Evolutionary conservation across 2,888 invertebrate genomes (phyloP), one percentile per base, ranked within the genome.

Genomic region (Torymus aiolomorphi): DNA sequence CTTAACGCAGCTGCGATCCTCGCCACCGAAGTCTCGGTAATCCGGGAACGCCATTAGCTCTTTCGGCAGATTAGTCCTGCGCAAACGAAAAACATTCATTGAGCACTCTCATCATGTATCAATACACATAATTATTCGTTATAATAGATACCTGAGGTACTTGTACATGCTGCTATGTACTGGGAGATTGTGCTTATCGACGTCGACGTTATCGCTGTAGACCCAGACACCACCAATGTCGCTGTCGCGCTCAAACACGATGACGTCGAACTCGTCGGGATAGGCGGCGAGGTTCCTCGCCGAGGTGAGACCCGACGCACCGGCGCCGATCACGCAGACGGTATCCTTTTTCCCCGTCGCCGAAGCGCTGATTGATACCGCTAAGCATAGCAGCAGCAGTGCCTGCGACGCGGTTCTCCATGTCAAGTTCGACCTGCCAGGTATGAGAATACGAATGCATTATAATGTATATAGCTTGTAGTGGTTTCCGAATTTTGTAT

Each of bases 111-210:
- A 66, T 63, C 51, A 66, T 56, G 2, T 31, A 65, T n/a, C 1
- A 20, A 20, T 20, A 20, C n/a, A 2, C 14, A 24, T 13, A 13
- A 70, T 16, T 12, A 42, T 8, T 18, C 16, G 8, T 11, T 8
- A 18, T 10, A n/a, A 63, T n/a, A 10, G 1, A 13, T 5, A 72
- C 95, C 92, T 92, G 59, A 97, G 91, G 86, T 94, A 93, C 87
- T 94, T 93, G 87, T 97, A 97, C 95, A 96, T 95, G 90, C 96
- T 95, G 5, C 95, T 94, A 88, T 95, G 95, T 13, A 96, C 90
- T 0, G 95, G 94, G 16, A 94, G 85, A 0, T 95, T 95, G 88
- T 94, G 91, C 1, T 94, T 92, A 83, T 95, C 95, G 0, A 89
- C 84, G 0, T 94, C 95, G 1, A 92, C 91, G 20, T 92, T 88